Conservation (phyloP, 1,140 invertebrate genomes). For the Thaumetopoea pityocampa region DNA sequence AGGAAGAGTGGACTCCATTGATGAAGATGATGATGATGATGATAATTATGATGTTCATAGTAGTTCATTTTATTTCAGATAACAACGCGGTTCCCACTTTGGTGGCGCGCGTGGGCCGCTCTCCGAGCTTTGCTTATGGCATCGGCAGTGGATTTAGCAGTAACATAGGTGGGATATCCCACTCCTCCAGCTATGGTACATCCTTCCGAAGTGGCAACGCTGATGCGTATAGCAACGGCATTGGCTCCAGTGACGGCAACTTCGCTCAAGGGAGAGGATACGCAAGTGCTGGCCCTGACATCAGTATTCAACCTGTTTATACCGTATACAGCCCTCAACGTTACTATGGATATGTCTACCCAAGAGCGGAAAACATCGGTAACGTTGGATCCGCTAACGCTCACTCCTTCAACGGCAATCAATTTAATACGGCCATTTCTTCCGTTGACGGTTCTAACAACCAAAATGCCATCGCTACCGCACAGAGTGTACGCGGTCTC, state of each 20-base stretch:
- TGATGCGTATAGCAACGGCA: slow-evolving; percentile 42
- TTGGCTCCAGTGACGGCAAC: slow-evolving; percentile 18
- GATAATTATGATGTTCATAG: no score
- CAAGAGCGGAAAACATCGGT: slow-evolving; percentile 28
- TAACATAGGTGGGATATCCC: slow-evolving; percentile 57
- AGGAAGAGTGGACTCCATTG: no score
- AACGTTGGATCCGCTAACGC: slow-evolving; percentile 40
- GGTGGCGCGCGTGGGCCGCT: slow-evolving; percentile 18
- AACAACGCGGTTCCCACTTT: not conserved
- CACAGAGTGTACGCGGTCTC: slow-evolving; percentile 25
- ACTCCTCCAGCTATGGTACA: slow-evolving; percentile 46
- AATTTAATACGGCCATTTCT: slow-evolving; percentile 26
- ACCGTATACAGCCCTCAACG: slow-evolving; percentile 17
- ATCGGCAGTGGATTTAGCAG: slow-evolving; percentile 62
- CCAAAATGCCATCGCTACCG: slow-evolving; percentile 33
- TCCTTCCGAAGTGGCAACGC: slow-evolving; percentile 52
- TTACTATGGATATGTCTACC: slow-evolving; percentile 20
- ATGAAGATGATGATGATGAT: no score
- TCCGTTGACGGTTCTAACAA: slow-evolving; percentile 33
- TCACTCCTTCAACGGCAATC: slow-evolving; percentile 26
- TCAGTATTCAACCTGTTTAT: slow-evolving; percentile 4
- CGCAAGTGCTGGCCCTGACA: slow-evolving; percentile 22
- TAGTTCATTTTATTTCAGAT: not conserved
- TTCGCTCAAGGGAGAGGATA: slow-evolving; percentile 31
- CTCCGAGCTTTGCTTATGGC: slow-evolving; percentile 47